Conservation (phyloP, 2,113 vertebrate genomes). For the Oryzias javanicus region DNA sequence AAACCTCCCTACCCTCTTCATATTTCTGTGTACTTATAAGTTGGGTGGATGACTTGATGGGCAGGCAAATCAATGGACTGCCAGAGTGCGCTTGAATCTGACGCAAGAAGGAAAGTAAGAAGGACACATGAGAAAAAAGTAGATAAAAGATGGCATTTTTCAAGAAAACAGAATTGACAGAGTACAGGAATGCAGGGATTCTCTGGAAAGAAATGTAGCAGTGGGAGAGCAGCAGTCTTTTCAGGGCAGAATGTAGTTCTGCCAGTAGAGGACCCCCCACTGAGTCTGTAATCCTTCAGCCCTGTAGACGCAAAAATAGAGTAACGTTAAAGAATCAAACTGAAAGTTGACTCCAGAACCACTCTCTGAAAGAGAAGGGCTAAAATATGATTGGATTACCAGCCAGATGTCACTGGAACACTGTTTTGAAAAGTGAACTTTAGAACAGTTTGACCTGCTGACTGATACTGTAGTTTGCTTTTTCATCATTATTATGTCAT, state of each 20-base stretch:
- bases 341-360: slow-evolving; percentile 61
- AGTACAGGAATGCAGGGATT: slow-evolving; percentile 6
- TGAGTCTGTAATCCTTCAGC: slow-evolving; percentile 54
- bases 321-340: slow-evolving; percentile 50
- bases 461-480: slow-evolving; percentile 3
- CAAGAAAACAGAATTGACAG: no score
- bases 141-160: no score
- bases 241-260: slow-evolving; percentile 48
- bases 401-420: slow-evolving; percentile 44
- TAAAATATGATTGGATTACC: slow-evolving; percentile 55
- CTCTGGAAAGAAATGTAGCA: slow-evolving; percentile 5
- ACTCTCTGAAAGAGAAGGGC: slow-evolving; percentile 35
- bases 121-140: slow-evolving; percentile 1
- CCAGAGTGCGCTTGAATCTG: not conserved
- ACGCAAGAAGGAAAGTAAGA: not conserved
- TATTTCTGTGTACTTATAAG: not conserved
- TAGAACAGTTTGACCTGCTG: slow-evolving; percentile 32
- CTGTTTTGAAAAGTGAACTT: slow-evolving; percentile 10
- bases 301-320: slow-evolving; percentile 55
- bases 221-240: slow-evolving; percentile 46
- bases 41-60: not conserved
- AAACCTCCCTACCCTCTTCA: not conserved
- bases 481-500: not conserved
- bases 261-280: slow-evolving; percentile 38
- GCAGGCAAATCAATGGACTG: slow-evolving; percentile 4